Evolutionary conservation across 2,797 vertebrate species (phyloP).

Genomic region (Leuciscus waleckii): DNA sequence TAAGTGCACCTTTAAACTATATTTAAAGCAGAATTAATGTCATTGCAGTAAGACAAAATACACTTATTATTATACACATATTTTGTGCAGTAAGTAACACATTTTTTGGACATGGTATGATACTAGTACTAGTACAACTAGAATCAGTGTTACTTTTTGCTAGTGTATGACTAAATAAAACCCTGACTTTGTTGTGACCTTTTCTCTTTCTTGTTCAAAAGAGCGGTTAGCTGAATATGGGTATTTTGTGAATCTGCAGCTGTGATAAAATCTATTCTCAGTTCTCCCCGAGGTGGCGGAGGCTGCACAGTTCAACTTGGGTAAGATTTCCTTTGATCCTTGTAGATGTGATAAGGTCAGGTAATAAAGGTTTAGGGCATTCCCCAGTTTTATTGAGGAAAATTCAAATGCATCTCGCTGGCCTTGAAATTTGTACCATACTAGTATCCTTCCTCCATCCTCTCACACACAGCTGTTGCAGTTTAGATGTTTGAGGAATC

Average conservation of each 20-base stretch:
- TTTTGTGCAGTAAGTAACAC: neutral
- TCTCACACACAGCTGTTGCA: conserved; percentile 51
- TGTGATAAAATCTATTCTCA: conserved; percentile 12
- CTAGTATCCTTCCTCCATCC: conserved; percentile 55
- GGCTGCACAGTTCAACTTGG: neutral
- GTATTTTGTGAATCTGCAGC: neutral
- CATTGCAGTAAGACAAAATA: neutral
- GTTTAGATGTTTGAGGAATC: conserved; percentile 63
- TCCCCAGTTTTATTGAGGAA: neutral
- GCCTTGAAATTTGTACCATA: conserved; percentile 52
- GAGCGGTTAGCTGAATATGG: neutral
- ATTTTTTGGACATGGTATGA: neutral
- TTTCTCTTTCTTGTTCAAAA: neutral
- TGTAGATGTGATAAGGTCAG: conserved; percentile 1
- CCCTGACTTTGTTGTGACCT: neutral
- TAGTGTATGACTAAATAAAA: neutral
- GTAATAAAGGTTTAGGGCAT: conserved; percentile 1
- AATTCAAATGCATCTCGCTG: conserved; percentile 60
- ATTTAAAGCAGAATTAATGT: neutral
- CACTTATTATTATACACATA: neutral
- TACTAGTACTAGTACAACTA: neutral
- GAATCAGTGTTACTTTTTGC: neutral
- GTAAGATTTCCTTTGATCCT: neutral
- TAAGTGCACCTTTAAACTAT: neutral
- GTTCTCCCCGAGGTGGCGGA: neutral